Evolutionary conservation across 2,797 vertebrate species (phyloP), one percentile per base, ranked within the genome.

Genomic region (Graptemys geographica): DNA sequence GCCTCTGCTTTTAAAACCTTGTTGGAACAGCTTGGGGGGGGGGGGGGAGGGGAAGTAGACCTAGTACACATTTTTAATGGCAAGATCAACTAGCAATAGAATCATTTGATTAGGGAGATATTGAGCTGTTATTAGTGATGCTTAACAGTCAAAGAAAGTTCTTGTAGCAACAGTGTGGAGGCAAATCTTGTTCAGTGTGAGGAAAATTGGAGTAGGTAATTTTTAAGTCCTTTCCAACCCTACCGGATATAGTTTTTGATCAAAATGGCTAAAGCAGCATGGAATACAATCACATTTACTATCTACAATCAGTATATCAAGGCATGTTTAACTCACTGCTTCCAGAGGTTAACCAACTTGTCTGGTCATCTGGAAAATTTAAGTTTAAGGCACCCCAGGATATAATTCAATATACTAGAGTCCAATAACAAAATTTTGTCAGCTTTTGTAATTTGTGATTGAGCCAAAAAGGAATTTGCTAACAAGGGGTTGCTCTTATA

Each of bases 231-330:
- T 81, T 92, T 83, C 81, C 51, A 89, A 86, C 49, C 69, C 55
- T 69, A 37, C 83, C 47, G 78, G 84, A 79, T n/a, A 19, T 23
- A 65, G 55, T 85, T 92, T 92, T 89, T 81, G 53, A 55, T 56
- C 21, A 56, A 83, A 79, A 88, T 55, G 72, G 53, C 37, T 85
- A 62, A 83, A 88, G 74, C 53, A 88, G 53, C 52, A 28, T 79
- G 81, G 53, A 92, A n/a, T 88, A 84, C 85, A 92, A 88, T 92
- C 88, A 88, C 53, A 89, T 81, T 92, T 85, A 81, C 65, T 41
- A 74, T 49, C n/a, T 83, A 85, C 62, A 92, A 69, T 55, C 76
- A 79, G 74, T 78, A 59, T 62, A 79, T 81, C 87, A 62, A 79
- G 78, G 76, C 78, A 81, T 81, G 74, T 92, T 92, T 85, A 92